These are phyloP conservation scores for Serilophus lunatus DNA, from an alignment of 2,113 vertebrate genomes.

Conservation along the genomic window DNA sequence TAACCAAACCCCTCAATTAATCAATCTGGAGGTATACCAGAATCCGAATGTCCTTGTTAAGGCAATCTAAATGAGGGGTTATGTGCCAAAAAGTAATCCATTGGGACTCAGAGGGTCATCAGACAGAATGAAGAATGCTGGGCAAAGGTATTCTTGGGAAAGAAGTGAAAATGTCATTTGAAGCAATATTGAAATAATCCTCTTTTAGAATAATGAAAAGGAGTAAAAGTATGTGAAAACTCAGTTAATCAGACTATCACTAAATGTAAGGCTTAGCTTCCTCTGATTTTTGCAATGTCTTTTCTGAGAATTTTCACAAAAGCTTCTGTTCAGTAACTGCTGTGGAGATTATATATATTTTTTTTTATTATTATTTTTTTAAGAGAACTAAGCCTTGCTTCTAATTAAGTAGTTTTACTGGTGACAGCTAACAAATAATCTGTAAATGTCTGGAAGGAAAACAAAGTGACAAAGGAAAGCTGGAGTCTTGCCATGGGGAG, in stretches of 20 bases:
- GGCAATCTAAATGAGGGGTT: background rate
- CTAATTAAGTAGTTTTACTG: background rate
- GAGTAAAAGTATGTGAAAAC: background rate
- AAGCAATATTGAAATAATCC: background rate
- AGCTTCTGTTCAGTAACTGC: background rate
- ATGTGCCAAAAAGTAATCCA: background rate
- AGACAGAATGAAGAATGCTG: background rate
- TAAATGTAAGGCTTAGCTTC: background rate
- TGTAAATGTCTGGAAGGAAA: background rate
- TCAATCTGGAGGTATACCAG: background rate
- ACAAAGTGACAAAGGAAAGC: background rate
- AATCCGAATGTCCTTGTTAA: background rate
- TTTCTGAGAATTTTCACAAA: background rate
- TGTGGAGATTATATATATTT: background rate
- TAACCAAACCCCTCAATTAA: background rate
- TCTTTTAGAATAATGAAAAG: background rate
- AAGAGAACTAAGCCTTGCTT: background rate
- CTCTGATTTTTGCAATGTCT: background rate
- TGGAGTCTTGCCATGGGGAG: background rate
- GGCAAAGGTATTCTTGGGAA: background rate
- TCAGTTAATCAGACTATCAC: slow-evolving; percentile 9
- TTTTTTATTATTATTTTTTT: background rate
- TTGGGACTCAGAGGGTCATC: background rate
- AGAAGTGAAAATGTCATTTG: background rate
- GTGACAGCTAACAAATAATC: background rate